Conservation (phyloP, 2,113 vertebrate species). For the Kryptolebias marmoratus region DNA sequence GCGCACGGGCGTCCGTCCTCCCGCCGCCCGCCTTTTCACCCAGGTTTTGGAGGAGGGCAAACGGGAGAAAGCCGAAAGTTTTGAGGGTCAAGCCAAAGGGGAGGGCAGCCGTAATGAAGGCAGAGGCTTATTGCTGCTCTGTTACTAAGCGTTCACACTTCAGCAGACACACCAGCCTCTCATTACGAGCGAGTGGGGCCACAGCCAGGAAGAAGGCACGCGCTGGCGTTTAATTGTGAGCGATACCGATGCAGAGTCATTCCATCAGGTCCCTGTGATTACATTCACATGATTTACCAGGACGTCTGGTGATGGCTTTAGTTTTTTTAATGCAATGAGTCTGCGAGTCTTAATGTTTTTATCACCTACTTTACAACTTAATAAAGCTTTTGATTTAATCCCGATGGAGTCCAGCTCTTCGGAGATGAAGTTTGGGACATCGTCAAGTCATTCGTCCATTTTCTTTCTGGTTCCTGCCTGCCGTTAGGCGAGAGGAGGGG, state of each 20-base stretch:
- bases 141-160: constrained; percentile 59
- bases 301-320: no score
- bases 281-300: constrained; percentile 7
- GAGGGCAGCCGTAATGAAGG: constrained; percentile 41
- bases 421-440: constrained; percentile 15
- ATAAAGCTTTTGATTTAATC: constrained; percentile 28
- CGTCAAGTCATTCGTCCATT: no score
- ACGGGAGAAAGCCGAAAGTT: neutral
- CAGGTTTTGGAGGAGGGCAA: constrained; percentile 25
- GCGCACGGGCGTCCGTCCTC: constrained; percentile 25
- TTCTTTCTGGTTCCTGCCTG: no score
- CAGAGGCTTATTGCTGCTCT: constrained; percentile 55
- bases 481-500: neutral
- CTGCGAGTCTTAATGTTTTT: constrained; percentile 13
- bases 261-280: constrained; percentile 41
- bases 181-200: constrained; percentile 41
- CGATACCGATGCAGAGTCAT: constrained; percentile 41
- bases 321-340: no score
- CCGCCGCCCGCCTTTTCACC: neutral
- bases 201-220: constrained; percentile 35
- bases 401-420: constrained; percentile 4
- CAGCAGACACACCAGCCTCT: constrained; percentile 30
- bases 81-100: constrained; percentile 29
- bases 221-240: constrained; percentile 65
- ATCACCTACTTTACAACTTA: constrained; percentile 41